Evolutionary conservation across 64 coral and sea anemone species (phyloP), one percentile per base, ranked within the genome.

Genomic region (Acropora tenuis): DNA sequence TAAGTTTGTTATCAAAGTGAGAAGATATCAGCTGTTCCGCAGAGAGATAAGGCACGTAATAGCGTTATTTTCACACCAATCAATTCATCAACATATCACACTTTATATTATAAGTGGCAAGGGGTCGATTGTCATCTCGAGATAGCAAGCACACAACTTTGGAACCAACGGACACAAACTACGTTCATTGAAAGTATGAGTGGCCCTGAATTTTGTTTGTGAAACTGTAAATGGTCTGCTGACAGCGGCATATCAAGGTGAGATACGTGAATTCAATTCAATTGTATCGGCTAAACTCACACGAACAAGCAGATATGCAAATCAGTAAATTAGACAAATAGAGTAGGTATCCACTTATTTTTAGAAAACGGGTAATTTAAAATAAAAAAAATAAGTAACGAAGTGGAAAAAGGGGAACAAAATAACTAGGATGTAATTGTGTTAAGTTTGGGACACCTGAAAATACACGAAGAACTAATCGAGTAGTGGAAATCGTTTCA

Each of bases 1-100:
- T 17, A 71, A 47, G 47, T 48, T 20, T 85, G 79, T 81, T 85
- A 85, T 85, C 82, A 48, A 50, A 85, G 12, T 71, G 63, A 68
- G 55, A 12, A 85, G 10, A 72, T 49, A 85, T 85, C 82, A 85
- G 82, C 66, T 85, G 82, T 61, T 18, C 30, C 30, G 30, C 2
- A 30, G 8, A 1, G 47, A 85, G 82, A 85, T 85, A 85, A 85
- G 82, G 30, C 19, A 16, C 15, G 15, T 47, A 15, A 71, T 42
- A 72, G 18, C 65, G 45, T 50, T 68, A 85, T 85, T 85, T 85
- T 63, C 63, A 69, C 47, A 72, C 61, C 66, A 65, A 48, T 85
- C 82, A 85, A 85, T 65, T 20, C 43, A 5, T 13, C 13, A 15
- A 11, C 15, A 15, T 82, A 82, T 82, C 11, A 82, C 79, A 65